Conservation (phyloP, 2,113 vertebrate genomes). For the Phylloscopus trochiloides region DNA sequence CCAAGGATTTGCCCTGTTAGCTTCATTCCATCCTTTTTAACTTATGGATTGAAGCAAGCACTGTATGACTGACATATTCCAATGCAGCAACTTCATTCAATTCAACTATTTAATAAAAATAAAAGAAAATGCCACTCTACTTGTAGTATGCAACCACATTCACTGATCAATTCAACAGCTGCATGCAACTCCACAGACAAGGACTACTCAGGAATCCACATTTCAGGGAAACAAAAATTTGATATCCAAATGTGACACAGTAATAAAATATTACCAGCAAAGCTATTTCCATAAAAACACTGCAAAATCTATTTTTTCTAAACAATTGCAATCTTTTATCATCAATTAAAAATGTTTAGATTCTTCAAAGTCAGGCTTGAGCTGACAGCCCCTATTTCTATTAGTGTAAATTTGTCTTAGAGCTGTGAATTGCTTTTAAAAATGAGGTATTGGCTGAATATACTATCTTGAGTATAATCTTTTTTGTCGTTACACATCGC, state of each 20-base stretch:
- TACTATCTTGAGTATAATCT: not conserved
- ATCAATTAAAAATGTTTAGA: not conserved
- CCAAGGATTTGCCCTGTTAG: not conserved
- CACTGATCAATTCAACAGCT: not conserved
- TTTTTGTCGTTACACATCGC: not conserved
- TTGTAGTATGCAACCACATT: not conserved
- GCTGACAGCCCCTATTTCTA: not conserved
- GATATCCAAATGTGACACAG: not conserved
- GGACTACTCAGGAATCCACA: accelerated
- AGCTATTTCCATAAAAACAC: not conserved
- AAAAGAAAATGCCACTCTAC: not conserved
- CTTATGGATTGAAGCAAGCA: not conserved
- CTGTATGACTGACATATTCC: not conserved
- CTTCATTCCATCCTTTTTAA: not conserved
- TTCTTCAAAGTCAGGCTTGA: not conserved
- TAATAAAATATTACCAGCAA: not conserved
- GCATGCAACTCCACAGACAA: not conserved
- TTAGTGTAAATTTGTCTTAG: not conserved
- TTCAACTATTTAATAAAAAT: not conserved
- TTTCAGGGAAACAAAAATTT: not conserved
- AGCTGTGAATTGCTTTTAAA: not conserved
- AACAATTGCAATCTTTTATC: not conserved
- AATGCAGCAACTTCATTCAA: not conserved
- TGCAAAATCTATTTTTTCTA: not conserved
- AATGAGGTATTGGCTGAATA: not conserved